Base-by-base conservation (phyloP, 1,140 invertebrate species). In the Drosophila novamexicana region DNA sequence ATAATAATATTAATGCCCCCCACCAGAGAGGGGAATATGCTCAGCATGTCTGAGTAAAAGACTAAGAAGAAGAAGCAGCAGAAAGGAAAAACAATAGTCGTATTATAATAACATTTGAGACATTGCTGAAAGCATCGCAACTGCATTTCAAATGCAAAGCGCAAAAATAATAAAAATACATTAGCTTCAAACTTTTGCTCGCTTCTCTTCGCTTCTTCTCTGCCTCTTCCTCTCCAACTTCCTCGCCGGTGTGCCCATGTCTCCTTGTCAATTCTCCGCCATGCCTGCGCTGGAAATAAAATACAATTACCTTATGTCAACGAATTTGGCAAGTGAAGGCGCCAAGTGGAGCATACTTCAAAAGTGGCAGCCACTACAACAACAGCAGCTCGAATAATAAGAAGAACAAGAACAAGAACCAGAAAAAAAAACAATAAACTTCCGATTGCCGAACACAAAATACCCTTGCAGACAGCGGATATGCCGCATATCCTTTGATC, bases 141-240 rank as follows among this genome's bases (percentile, higher is more conserved):
- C 64, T 89, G 83, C 83, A 88, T 88, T 88, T 88, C 65, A 89
- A 88, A 88, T 88, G 83, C 83, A 86, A 86, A 79, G 76, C 79
- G 75, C 82, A 83, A 71, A 82, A 88, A 88, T 88, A 88, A 88
- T 88, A 88, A 75, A 88, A 88, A 89, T 89, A 88, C 84, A 88
- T 88, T 88, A 89, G 83, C 83, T 70, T 76, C 73, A 88, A 69
- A 86, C 68, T 75, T 81, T 81, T 39, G 54, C 57, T 56, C 18
- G 50, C 32, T 49, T 16, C 57, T 44, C 47, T 29, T 37, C 16
- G 22, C 53, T 56, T 34, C 6, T 54, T 4, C 29, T 52, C 14
- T 36, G 22, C 7, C 29, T 49, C 39, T n/a, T 32, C 34, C 22
- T 12, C 37, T 44, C 42, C 42, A 18, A 39, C 39, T n/a, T 32